Evolutionary conservation across 2,797 vertebrate species (phyloP), one percentile per base, ranked within the genome.

Genomic region (Tamandua tetradactyla): DNA sequence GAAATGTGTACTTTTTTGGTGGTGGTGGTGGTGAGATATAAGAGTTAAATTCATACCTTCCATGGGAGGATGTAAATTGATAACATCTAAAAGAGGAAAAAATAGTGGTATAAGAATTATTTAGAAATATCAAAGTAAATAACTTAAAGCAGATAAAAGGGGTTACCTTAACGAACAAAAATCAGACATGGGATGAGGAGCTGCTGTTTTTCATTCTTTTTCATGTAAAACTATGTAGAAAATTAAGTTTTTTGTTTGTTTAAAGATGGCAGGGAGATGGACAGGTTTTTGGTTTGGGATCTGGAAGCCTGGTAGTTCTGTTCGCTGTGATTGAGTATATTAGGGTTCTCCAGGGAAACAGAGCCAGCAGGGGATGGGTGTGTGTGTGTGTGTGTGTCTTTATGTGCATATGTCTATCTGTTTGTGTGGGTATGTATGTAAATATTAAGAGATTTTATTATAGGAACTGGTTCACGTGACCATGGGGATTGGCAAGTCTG

Each of bases 41-140:
- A 86, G 66, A 74, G 57, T 62, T 83, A 71, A 69, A 78, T 47
- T n/a, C 20, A 6, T 83, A 62, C 62, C 57, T 92, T n/a, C 42
- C n/a, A 42, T 27, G 32, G 13, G 10, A 84, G 22, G 15, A 59
- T 74, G 15, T 40, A 74, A 66, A 80, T 14, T 59, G 64, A 72
- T 79, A 84, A 49, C 49, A 20, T 35, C n/a, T 59, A 3, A 80
- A 92, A 80, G 27, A 92, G 20, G n/a, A 47, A 71, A 75, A 59
- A 72, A 27, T 37, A 40, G 40, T 66, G 40, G 37, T 32, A 7
- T 47, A 66, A 30, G 10, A 47, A 35, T 92, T 89, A 74, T 66
- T 92, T 72, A 55, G 35, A 84, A 89, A 84, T 71, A 66, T 20
- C 79, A 79, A 71, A 94, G 30, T 71, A 84, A 95, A 79, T 64